Evolutionary conservation across 1,140 invertebrate genomes (phyloP).

Genomic region (Lepidurus couesii): DNA sequence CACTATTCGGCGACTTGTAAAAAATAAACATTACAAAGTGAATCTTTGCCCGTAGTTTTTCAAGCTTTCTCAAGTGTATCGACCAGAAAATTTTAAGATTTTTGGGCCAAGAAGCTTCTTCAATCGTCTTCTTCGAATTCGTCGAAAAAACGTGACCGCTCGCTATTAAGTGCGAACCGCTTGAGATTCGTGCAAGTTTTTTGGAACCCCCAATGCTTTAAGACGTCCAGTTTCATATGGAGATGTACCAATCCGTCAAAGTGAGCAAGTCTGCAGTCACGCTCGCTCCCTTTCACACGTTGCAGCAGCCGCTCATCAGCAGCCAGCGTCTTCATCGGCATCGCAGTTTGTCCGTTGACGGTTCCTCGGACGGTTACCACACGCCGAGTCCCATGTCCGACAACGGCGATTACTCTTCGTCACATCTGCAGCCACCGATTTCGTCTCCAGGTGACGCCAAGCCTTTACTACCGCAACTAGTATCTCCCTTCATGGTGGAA

Average conservation of each 20-base stretch:
- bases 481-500: not conserved
- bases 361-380: conserved; percentile 34
- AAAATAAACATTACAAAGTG: too few species aligned
- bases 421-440: not conserved
- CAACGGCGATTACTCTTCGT: conserved; percentile 24
- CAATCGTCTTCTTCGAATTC: too few species aligned
- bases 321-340: not conserved
- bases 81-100: too few species aligned
- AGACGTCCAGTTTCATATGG: not conserved
- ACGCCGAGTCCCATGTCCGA: conserved; percentile 34
- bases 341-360: conserved; percentile 23
- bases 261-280: conserved; percentile 13
- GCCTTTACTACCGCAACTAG: not conserved
- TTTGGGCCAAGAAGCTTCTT: too few species aligned
- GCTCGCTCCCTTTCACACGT: not conserved
- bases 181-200: not conserved
- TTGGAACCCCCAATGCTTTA: not conserved
- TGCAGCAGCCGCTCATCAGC: conserved; percentile 25
- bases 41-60: too few species aligned
- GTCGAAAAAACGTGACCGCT: not conserved
- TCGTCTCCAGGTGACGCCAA: not conserved
- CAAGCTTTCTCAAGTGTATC: too few species aligned
- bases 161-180: not conserved
- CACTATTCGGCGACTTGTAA: too few species aligned
- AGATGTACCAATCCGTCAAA: conserved; percentile 22